Percentiles rank a stretch among this genome's conserved stretches.
Conservation (phyloP, 2,797 vertebrate genomes). For the Aeoliscus strigatus region DNA sequence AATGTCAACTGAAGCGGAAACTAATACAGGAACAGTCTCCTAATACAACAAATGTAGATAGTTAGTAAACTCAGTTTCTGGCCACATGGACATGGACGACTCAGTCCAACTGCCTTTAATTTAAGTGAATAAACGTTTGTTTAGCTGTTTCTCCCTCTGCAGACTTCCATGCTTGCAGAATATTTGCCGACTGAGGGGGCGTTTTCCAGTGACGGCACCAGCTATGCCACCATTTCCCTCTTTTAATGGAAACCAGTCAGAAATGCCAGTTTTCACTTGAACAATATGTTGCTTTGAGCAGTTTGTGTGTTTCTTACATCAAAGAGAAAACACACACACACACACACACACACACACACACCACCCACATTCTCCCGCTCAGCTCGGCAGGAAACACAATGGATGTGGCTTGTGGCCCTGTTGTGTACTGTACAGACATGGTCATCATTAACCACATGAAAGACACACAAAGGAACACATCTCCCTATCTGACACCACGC, state of each 20-base stretch:
- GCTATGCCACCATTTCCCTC: background rate
- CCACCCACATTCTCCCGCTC: slow-evolving; percentile 46
- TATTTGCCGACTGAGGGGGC: too few species aligned
- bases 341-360: slow-evolving; percentile 11
- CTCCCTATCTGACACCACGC: slow-evolving; percentile 26
- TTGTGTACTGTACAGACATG: slow-evolving; percentile 28
- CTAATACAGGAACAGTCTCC: too few species aligned
- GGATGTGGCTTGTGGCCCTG: slow-evolving; percentile 28
- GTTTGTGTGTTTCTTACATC: slow-evolving; percentile 27
- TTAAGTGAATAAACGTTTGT: too few species aligned
- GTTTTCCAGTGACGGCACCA: too few species aligned
- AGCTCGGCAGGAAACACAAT: slow-evolving; percentile 34
- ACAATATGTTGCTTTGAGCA: slow-evolving; percentile 29
- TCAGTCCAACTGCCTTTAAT: too few species aligned
- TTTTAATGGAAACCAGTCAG: slow-evolving; percentile 13
- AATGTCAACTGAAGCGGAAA: too few species aligned
- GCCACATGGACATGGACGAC: too few species aligned
- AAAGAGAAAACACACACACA: slow-evolving; percentile 21
- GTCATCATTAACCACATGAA: slow-evolving; percentile 55
- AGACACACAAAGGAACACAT: slow-evolving; percentile 16
- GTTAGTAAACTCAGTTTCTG: too few species aligned
- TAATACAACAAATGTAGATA: too few species aligned
- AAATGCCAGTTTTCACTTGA: slow-evolving; percentile 10
- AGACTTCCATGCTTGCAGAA: too few species aligned
- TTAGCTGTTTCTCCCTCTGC: too few species aligned